These are phyloP conservation scores for Pogonophryne albipinna DNA, from an alignment of 2,797 vertebrate species.

Conservation along the genomic window DNA sequence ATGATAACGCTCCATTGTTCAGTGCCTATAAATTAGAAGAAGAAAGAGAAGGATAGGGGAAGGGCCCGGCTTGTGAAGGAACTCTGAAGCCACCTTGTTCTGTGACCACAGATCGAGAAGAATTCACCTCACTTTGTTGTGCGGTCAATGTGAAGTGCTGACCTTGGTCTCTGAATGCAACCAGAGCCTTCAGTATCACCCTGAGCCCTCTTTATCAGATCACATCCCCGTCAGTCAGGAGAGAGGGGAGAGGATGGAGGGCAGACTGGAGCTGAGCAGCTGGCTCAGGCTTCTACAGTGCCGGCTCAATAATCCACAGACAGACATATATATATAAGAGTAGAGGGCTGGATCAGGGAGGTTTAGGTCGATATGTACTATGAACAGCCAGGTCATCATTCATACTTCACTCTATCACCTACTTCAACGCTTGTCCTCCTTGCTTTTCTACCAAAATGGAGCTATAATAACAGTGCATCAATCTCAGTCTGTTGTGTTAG, in stretches of 20 bases:
- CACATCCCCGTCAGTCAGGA: conserved; percentile 51
- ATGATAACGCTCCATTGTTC: conserved; percentile 50
- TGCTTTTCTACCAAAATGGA: conserved; percentile 10
- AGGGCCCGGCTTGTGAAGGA: conserved; percentile 17
- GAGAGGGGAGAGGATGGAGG: conserved; percentile 53
- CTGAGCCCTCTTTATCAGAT: conserved; percentile 68
- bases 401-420: conserved; percentile 40
- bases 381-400: conserved; percentile 54
- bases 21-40: conserved; percentile 10
- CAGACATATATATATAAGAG: conserved; percentile 74
- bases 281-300: conserved; percentile 54
- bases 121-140: conserved; percentile 61
- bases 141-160: conserved; percentile 75
- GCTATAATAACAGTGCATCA: not conserved
- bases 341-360: conserved; percentile 49
- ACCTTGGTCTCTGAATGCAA: conserved; percentile 81
- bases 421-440: conserved; percentile 20
- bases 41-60: conserved; percentile 31
- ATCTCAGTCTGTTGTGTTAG: conserved; percentile 11
- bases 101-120: conserved; percentile 62
- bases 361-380: conserved; percentile 52
- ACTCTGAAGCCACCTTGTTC: conserved; percentile 41
- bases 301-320: conserved; percentile 78
- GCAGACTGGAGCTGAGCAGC: conserved; percentile 63
- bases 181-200: conserved; percentile 68